These are phyloP conservation scores for Zaprionus kolodkinae DNA, from an alignment of 1,140 invertebrate genomes.

Conservation along the genomic window DNA sequence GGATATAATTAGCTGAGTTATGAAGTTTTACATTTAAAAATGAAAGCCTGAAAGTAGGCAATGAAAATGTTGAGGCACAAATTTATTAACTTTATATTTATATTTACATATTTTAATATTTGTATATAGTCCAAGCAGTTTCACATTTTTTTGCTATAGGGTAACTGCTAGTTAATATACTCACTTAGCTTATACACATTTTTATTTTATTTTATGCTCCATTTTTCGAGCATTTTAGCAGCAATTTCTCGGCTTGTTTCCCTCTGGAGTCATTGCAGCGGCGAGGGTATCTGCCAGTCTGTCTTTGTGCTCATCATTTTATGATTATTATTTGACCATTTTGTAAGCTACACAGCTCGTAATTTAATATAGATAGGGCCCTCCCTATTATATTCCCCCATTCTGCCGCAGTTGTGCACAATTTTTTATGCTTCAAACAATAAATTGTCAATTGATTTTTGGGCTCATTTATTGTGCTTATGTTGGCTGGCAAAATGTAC, in stretches of 20 bases:
- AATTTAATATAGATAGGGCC: slow-evolving; percentile 75
- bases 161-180: neutral
- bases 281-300: slow-evolving; percentile 12
- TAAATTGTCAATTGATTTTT: slow-evolving; percentile 82
- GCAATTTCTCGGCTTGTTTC: neutral
- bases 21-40: neutral
- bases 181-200: too few species aligned
- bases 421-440: slow-evolving; percentile 74
- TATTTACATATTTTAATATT: too few species aligned
- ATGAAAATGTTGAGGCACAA: neutral
- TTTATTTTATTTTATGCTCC: neutral
- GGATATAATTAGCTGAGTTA: too few species aligned
- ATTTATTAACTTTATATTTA: too few species aligned
- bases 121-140: too few species aligned
- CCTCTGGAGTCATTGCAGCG: neutral
- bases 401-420: slow-evolving; percentile 19
- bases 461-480: slow-evolving; percentile 70
- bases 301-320: slow-evolving; percentile 36
- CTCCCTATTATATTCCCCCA: too few species aligned
- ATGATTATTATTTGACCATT: slow-evolving; percentile 77
- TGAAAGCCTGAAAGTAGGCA: neutral
- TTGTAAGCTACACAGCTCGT: slow-evolving; percentile 60
- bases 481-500: slow-evolving; percentile 57
- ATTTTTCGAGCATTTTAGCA: neutral
- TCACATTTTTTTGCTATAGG: neutral